A percentile compares a stretch with the other conserved stretches of the same genome.
phyloP scores from a whole-genome alignment of 2,113 vertebrate species.

The Uropsilus gracilis region DNA sequence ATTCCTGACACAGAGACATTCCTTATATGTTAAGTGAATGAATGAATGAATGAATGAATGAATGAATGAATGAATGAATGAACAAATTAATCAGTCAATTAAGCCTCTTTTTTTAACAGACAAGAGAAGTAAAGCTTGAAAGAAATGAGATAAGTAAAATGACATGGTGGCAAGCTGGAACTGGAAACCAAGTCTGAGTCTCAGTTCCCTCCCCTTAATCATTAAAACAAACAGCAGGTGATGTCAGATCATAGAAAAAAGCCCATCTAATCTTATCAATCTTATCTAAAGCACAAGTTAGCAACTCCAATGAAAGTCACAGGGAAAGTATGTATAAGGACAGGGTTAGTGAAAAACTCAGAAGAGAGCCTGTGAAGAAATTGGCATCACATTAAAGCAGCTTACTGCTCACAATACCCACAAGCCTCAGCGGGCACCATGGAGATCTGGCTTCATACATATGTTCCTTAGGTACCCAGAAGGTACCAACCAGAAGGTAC shows the following conservation, averaged over 20 bases:
- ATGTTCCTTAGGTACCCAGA: neutral
- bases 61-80: neutral
- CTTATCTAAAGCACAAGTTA: neutral
- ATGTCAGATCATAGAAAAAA: neutral
- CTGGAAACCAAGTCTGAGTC: neutral
- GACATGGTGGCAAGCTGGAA: neutral
- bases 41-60: neutral
- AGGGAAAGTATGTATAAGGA: neutral
- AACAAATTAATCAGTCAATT: neutral
- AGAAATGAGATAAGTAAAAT: neutral
- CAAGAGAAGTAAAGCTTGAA: constrained; percentile 19
- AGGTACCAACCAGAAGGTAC: neutral
- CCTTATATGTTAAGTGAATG: neutral
- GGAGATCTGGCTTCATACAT: neutral
- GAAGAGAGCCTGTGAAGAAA: neutral
- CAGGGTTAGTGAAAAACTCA: neutral
- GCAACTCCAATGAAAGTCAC: neutral
- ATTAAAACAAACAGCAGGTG: neutral
- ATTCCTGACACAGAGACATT: neutral
- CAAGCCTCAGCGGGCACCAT: neutral
- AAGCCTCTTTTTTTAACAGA: neutral
- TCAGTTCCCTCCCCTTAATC: neutral
- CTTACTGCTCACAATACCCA: neutral
- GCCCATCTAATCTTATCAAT: neutral
- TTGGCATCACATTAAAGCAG: neutral